Evolutionary conservation across 2,888 invertebrate species (phyloP).

Genomic region (Lochmaea capreae): DNA sequence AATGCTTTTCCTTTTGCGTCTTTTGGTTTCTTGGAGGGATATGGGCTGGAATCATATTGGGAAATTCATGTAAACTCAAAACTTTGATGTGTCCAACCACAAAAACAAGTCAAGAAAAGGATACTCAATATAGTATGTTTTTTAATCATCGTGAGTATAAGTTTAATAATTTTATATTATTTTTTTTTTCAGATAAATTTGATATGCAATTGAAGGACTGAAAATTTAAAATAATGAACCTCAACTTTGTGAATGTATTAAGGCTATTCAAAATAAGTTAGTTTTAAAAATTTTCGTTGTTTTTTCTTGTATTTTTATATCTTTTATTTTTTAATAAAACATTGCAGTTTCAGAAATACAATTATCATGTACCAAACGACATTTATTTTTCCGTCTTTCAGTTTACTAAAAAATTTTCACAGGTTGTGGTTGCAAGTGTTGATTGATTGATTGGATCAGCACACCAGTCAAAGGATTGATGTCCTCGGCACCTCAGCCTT

Average conservation of each 20-base stretch:
- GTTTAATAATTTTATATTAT: too few relatives aligned
- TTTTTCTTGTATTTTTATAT: too few relatives aligned
- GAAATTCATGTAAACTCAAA: constrained; percentile 49
- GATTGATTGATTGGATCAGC: too few relatives aligned
- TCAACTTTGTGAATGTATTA: not conserved
- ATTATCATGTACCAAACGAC: too few relatives aligned
- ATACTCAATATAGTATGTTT: constrained; percentile 50
- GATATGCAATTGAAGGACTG: not conserved
- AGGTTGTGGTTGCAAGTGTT: too few relatives aligned
- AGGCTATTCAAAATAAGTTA: not conserved
- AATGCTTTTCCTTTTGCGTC: constrained; percentile 45
- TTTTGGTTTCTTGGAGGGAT: constrained; percentile 50
- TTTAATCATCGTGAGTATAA: not conserved
- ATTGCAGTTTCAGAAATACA: too few relatives aligned
- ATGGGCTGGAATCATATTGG: constrained; percentile 53
- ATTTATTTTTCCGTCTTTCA: too few relatives aligned
- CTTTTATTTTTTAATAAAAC: too few relatives aligned
- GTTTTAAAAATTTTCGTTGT: too few relatives aligned
- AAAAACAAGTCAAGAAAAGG: constrained; percentile 35
- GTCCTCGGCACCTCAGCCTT: too few relatives aligned
- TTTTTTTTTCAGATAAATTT: constrained; percentile 3
- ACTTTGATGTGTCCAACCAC: constrained; percentile 39
- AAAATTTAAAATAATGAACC: not conserved
- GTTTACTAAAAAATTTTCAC: too few relatives aligned
- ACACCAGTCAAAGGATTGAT: too few relatives aligned